Conservation (phyloP, 2,113 vertebrate genomes). For the Bostrychus sinensis region DNA sequence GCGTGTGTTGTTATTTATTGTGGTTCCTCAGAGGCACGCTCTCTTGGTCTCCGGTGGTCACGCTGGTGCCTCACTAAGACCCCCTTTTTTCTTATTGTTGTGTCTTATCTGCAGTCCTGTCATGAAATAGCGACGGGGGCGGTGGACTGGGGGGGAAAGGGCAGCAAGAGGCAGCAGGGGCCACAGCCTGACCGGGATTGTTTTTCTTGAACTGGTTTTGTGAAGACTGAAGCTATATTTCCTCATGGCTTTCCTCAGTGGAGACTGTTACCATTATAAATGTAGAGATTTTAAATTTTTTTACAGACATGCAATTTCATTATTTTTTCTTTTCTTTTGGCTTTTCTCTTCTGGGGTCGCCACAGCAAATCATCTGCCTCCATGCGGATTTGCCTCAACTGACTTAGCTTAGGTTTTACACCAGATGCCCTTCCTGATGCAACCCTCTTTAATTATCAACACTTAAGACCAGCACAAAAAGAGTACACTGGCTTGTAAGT, state of each 20-base stretch:
- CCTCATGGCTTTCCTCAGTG: conserved; percentile 32
- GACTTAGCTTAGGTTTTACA: no score
- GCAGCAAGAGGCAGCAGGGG: not conserved
- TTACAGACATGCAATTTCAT: no score
- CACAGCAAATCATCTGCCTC: no score
- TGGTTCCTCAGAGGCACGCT: conserved; percentile 39
- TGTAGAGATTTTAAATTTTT: no score
- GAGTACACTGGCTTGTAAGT: no score
- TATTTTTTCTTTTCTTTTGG: no score
- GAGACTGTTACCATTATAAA: conserved; percentile 51
- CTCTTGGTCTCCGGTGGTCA: conserved; percentile 37
- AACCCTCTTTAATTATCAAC: no score
- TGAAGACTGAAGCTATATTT: conserved; percentile 23
- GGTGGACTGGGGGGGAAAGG: conserved; percentile 1
- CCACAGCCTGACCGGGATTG: conserved; percentile 30
- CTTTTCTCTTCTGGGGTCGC: no score
- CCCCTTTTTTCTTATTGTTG: conserved; percentile 42
- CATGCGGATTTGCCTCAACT: no score
- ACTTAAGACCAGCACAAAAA: no score
- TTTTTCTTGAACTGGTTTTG: conserved; percentile 38
- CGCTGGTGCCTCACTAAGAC: conserved; percentile 26
- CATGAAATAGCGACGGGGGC: conserved; percentile 31
- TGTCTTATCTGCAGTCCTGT: conserved; percentile 65
- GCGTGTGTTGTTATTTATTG: conserved; percentile 61
- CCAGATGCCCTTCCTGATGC: no score